Conservation (phyloP, 2,888 invertebrate genomes). For the Drosophila mayaguana region DNA sequence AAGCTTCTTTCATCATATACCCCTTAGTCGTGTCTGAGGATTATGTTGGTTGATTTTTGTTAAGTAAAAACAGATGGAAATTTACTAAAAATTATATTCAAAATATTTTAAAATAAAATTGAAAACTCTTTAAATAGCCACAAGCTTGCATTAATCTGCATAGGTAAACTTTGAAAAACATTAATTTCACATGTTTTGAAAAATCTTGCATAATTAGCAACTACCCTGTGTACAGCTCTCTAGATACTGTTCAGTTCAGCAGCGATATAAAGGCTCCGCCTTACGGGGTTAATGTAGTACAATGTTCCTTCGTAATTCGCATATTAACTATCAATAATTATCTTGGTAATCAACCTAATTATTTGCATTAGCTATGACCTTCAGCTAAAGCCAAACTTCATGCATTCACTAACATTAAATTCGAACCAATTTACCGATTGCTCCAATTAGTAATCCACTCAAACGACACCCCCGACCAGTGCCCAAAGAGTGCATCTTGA, state of each 20-base stretch:
- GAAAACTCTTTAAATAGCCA: too few species aligned
- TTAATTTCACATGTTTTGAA: not conserved
- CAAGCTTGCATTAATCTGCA: not conserved
- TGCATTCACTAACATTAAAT: not conserved
- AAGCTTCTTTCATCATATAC: too few species aligned
- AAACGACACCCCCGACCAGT: not conserved
- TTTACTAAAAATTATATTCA: too few species aligned
- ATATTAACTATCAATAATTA: too few species aligned
- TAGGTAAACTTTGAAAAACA: not conserved
- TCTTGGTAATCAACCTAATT: not conserved
- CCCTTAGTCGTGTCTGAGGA: too few species aligned
- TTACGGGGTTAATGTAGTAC: too few species aligned
- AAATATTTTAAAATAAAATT: too few species aligned
- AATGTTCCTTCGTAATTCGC: too few species aligned
- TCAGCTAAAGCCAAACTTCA: not conserved
- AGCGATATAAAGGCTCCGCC: too few species aligned
- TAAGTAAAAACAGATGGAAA: too few species aligned
- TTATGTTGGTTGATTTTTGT: too few species aligned
- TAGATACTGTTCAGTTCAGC: too few species aligned
- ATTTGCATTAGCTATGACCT: not conserved
- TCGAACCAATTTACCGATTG: not conserved
- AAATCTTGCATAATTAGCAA: not conserved
- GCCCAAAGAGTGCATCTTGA: not conserved
- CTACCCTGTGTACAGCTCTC: not conserved
- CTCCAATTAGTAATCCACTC: constrained; percentile 3